phyloP scores from a whole-genome alignment of 1,140 invertebrate species.

The Apis dorsata region DNA sequence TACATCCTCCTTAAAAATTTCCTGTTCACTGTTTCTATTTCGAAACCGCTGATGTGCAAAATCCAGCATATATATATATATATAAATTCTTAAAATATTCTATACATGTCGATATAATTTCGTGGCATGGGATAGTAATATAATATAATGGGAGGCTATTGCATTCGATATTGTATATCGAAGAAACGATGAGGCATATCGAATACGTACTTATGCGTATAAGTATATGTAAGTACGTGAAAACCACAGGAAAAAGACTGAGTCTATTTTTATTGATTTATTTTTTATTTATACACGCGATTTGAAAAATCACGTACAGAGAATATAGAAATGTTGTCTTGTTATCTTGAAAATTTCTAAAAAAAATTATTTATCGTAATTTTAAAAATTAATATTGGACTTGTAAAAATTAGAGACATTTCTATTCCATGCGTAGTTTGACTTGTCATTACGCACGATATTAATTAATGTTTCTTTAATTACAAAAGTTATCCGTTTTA shows the following conservation, averaged over 20 bases:
- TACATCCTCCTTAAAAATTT: not conserved
- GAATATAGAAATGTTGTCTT: no score
- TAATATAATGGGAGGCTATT: not conserved
- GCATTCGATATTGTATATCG: not conserved
- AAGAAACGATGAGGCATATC: not conserved
- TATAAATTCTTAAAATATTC: not conserved
- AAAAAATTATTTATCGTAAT: no score
- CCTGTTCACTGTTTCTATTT: not conserved
- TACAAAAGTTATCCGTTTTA: no score
- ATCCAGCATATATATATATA: not conserved
- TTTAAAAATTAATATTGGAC: no score
- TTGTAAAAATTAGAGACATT: no score
- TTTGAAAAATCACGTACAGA: no score
- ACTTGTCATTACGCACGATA: no score
- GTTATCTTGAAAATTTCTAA: no score
- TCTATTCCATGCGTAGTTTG: no score
- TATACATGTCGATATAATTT: not conserved
- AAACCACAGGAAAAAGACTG: not conserved
- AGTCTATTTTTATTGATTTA: not conserved
- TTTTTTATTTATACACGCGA: no score
- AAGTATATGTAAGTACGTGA: not conserved
- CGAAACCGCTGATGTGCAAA: conserved; percentile 3
- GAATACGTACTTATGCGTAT: no score
- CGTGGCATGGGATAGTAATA: conserved; percentile 17
- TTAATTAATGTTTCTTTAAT: no score